These are phyloP conservation scores for Magallana nippona DNA, from an alignment of 2,888 invertebrate species.

Conservation along the genomic window DNA sequence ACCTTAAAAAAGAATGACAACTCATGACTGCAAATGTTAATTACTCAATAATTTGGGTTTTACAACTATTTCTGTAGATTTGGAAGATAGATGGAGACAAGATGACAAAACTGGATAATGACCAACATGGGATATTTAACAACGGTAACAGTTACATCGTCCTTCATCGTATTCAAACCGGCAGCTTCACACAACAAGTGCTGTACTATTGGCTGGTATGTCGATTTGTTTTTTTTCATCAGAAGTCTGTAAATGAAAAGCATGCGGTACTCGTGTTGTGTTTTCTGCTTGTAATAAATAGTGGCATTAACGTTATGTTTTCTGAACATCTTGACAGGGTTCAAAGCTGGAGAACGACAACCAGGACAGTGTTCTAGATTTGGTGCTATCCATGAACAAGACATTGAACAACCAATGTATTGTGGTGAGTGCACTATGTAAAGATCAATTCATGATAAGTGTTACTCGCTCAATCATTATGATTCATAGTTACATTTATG, in stretches of 20 bases:
- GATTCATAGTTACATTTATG: neutral
- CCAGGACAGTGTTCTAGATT: constrained; percentile 52
- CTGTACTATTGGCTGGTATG: constrained; percentile 70
- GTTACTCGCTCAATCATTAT: too few species aligned
- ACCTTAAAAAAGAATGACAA: too few species aligned
- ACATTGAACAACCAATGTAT: constrained; percentile 57
- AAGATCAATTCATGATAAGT: neutral
- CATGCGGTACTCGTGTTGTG: neutral
- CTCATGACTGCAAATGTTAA: too few species aligned
- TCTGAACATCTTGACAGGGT: constrained; percentile 57
- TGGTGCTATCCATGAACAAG: constrained; percentile 60
- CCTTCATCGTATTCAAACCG: constrained; percentile 52
- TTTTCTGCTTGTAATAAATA: neutral
- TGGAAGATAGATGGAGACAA: constrained; percentile 61
- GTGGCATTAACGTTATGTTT: neutral
- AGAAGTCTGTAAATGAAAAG: too few species aligned
- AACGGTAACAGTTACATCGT: constrained; percentile 68
- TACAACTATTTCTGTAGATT: constrained; percentile 53
- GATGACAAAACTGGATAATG: constrained; percentile 54
- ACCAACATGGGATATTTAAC: constrained; percentile 65
- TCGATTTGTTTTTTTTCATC: neutral
- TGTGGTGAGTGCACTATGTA: constrained; percentile 52
- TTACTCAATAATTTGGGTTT: neutral
- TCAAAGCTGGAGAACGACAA: constrained; percentile 54
- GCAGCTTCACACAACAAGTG: constrained; percentile 46